Evolutionary conservation across 2,797 vertebrate species (phyloP).

Genomic region (Cetoscarus ocellatus): DNA sequence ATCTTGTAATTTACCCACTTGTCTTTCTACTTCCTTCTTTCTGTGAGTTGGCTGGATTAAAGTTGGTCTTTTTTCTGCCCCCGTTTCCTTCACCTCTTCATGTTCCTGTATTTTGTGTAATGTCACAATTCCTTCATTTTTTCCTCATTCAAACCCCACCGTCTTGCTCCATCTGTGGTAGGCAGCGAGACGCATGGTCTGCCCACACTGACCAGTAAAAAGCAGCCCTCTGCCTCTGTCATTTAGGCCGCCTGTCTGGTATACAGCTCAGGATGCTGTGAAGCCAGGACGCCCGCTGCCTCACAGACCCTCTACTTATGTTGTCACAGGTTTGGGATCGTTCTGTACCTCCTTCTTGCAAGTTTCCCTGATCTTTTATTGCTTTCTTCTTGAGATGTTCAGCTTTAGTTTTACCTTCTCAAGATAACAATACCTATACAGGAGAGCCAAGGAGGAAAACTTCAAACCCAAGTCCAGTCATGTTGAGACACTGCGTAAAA

Average conservation of each 20-base stretch:
- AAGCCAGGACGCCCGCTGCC: conserved; percentile 23
- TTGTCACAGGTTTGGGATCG: conserved; percentile 29
- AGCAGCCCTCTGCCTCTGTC: conserved; percentile 54
- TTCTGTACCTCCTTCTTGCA: conserved; percentile 9
- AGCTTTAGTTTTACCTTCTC: too few species aligned
- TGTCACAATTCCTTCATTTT: conserved; percentile 17
- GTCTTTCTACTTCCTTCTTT: conserved; percentile 43
- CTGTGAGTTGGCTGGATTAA: conserved; percentile 29
- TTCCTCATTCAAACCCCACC: not conserved
- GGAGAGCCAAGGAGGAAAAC: too few species aligned
- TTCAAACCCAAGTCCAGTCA: too few species aligned
- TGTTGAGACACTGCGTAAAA: too few species aligned
- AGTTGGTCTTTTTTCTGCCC: conserved; percentile 11
- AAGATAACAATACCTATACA: too few species aligned
- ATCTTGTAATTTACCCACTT: conserved; percentile 47
- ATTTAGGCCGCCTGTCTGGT: conserved; percentile 62
- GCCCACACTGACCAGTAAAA: conserved; percentile 69
- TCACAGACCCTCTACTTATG: conserved; percentile 16
- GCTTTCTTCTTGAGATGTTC: too few species aligned
- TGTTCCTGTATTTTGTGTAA: conserved; percentile 5
- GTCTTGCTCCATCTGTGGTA: conserved; percentile 56
- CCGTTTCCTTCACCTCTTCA: conserved; percentile 22
- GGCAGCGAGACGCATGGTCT: conserved; percentile 74
- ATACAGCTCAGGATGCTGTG: conserved; percentile 53
- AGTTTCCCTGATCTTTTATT: not conserved